A percentile compares a stretch with the other conserved stretches of the same genome.
Evolutionary conservation across 2,888 invertebrate genomes (phyloP).

Genomic region (Tiphia femorata): DNA sequence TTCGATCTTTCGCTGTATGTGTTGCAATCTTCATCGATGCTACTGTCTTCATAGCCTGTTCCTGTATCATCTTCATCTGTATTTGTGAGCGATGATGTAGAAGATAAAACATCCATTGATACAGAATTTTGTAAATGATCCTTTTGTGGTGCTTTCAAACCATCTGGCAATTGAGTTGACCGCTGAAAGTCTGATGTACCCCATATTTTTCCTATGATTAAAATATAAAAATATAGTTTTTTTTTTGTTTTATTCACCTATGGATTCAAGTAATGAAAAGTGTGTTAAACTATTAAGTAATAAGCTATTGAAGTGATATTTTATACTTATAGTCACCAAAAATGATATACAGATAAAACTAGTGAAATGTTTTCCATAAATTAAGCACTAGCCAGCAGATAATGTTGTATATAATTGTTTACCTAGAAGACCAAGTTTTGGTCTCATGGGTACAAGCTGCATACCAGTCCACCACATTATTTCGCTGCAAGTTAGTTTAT

Average conservation of each 20-base stretch:
- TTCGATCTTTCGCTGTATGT: constrained; percentile 62
- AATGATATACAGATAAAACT: neutral
- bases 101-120: constrained; percentile 51
- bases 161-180: constrained; percentile 46
- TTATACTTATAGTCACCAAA: neutral
- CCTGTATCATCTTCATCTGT: constrained; percentile 58
- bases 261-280: too few relatives aligned
- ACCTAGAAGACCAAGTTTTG: constrained; percentile 75
- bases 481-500: constrained; percentile 76
- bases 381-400: neutral
- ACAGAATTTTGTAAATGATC: constrained; percentile 50
- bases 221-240: too few relatives aligned
- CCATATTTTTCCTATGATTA: constrained; percentile 61
- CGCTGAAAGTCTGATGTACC: constrained; percentile 55
- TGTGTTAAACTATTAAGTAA: neutral
- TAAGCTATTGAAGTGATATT: constrained; percentile 31
- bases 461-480: constrained; percentile 83
- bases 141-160: constrained; percentile 51
- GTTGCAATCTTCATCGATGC: constrained; percentile 58
- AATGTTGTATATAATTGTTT: constrained; percentile 54
- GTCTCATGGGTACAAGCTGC: constrained; percentile 75
- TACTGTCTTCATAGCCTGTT: constrained; percentile 55
- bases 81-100: constrained; percentile 54
- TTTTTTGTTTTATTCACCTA: too few relatives aligned
- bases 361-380: neutral